Evolutionary conservation across 1,140 invertebrate species (phyloP), one percentile per base, ranked within the genome.

Genomic region (Anastatus disparis): DNA sequence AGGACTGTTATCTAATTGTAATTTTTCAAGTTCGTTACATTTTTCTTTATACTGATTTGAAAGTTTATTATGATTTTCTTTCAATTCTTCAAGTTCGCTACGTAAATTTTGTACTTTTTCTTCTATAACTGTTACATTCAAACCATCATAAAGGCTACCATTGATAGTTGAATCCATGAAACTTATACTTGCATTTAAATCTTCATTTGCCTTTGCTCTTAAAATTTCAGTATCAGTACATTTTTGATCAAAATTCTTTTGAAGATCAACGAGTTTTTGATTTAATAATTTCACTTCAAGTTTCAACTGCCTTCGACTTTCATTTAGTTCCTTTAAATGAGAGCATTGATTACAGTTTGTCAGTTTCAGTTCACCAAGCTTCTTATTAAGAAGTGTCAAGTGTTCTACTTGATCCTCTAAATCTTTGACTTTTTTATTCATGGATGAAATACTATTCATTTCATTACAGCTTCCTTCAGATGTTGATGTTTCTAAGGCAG

Each of bases 231-330:
- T 70, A 1, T 77, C 73, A 0, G 66, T 73, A 0, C 75, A 77
- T 27, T 77, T 71, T 13, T 76, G 68, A 12, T 82, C 46, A 17
- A 81, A 84, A 12, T 80, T 78, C 10, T 65, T 77, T 29, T 83
- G 73, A 8, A 78, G 22, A 17, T 81, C 74, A 1, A 73, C 31
- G 7, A 81, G 24, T 52, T 78, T 81, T 0, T 74, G 61, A 58
- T 70, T 79, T 4, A 81, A n/a, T 29, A 8, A 22, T 44, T 81
- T 80, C 1, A 79, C 50, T n/a, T 84, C 75, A 2, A 76, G 20
- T 20, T 82, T 83, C 2, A 80, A n/a, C 1, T 62, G 27, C 31
- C 77, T 76, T 22, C 72, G 67, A 17, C 48, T 76, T 27, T 81
- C 74, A 1, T 68, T 78, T 10, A 81, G 35, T 40, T 80, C 78